Base-by-base conservation (phyloP, 2,888 invertebrate genomes). In the Pollenia labialis region DNA sequence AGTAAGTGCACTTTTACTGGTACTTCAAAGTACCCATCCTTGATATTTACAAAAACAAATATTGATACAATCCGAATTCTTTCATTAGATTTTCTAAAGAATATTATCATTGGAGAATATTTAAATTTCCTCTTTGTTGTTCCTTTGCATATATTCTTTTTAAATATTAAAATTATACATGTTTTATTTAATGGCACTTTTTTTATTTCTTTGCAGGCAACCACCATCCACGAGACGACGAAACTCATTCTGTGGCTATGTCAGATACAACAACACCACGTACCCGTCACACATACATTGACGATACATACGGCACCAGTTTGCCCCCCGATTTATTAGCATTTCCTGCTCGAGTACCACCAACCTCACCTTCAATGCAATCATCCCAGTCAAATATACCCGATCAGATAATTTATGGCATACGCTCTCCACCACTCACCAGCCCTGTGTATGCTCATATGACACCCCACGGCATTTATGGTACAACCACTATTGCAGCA, bases 241-340 rank as follows among this genome's bases (percentile, higher is more conserved):
- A 96, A 91, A 96, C 95, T 84, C 95, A 95, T 86, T 96, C 96
- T 32, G 94, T 96, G 66, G 96, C 95, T 84, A 95, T 95, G 91
- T 95, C 96, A 76, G 95, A 95, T 82, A 94, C 94, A 71, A 91
- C 90, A 32, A 90, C 90, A 23, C 94, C 94, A 46, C 92, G 95
- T 64, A 94, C 94, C n/a, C 91, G 93, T 0, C 92, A 93, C 88
- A 93, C 93, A 48, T 93, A 92, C 71, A 92, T 93, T 48, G 93
- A 93, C 72, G 93, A 93, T 81, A 92, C 92, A 12, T 94, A 94
- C 85, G 94, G 95, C 60, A 94, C 95, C 14, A 95, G 96, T 32
- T 95, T 97, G 91, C 97, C 97, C 32, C 97, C 97, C 0, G 97
- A 97, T 92, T 94, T 97, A 11, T 94, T 97, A 86, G 96, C 97